phyloP scores from a whole-genome alignment of 2,888 invertebrate genomes.

The Oscheius sp. region DNA sequence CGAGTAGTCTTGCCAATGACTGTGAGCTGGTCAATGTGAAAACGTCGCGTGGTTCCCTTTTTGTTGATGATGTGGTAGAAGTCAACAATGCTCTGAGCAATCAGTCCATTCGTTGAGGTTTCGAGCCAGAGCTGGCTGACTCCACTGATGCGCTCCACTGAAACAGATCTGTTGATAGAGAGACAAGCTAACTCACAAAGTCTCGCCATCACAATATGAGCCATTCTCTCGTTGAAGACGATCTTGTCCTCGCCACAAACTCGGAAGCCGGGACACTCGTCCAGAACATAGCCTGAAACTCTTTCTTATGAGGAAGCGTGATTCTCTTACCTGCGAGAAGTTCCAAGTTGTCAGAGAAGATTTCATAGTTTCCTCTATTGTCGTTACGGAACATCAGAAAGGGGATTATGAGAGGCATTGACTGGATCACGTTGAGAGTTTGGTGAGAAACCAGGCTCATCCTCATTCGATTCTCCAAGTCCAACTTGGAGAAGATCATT shows the following conservation, averaged over 20 bases:
- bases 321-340: conserved; percentile 30
- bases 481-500: conserved; percentile 33
- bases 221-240: conserved; percentile 13
- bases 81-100: conserved; percentile 31
- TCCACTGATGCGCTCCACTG: conserved; percentile 41
- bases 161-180: conserved; percentile 1
- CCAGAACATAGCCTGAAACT: conserved; percentile 28
- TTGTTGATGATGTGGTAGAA: conserved; percentile 30
- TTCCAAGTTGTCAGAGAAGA: conserved; percentile 40
- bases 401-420: conserved; percentile 39
- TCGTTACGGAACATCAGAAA: conserved; percentile 42
- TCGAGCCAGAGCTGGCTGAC: conserved; percentile 42
- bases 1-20: conserved; percentile 19
- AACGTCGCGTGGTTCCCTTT: not conserved
- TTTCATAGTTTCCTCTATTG: conserved; percentile 39
- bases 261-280: conserved; percentile 33
- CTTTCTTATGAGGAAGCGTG: not conserved
- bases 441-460: conserved; percentile 33
- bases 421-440: conserved; percentile 18
- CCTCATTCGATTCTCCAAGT: conserved; percentile 34
- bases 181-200: conserved; percentile 22
- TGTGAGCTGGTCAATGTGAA: conserved; percentile 28
- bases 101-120: conserved; percentile 16
- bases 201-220: conserved; percentile 27
- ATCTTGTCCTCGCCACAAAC: conserved; percentile 30